A percentile compares a stretch with the other conserved stretches of the same genome.
Evolutionary conservation across 2,888 invertebrate genomes (phyloP).

Genomic region (Acleris holmiana): DNA sequence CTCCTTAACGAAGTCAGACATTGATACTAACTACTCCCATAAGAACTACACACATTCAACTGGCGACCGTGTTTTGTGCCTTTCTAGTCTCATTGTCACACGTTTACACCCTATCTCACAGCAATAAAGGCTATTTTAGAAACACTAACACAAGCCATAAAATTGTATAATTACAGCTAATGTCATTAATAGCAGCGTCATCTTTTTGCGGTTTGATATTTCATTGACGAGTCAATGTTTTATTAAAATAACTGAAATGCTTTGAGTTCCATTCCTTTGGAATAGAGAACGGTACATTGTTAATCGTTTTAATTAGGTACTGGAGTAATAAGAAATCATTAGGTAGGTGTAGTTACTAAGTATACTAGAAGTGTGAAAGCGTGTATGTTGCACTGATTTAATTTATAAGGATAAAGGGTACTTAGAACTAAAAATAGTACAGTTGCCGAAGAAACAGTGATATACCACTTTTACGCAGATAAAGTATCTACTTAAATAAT

Average conservation of each 20-base stretch:
- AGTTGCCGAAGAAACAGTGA: too few species aligned
- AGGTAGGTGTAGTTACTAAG: too few species aligned
- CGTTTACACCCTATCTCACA: background rate
- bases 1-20: slow-evolving; percentile 4
- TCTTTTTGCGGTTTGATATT: slow-evolving; percentile 6
- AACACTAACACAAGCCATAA: background rate
- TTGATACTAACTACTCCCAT: slow-evolving; percentile 1
- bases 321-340: too few species aligned
- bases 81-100: background rate
- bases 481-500: too few species aligned
- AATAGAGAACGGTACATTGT: too few species aligned
- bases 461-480: too few species aligned
- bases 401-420: too few species aligned
- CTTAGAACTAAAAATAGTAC: too few species aligned
- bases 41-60: slow-evolving; percentile 7
- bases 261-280: too few species aligned
- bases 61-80: slow-evolving; percentile 2
- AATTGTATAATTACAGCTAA: slow-evolving; percentile 5
- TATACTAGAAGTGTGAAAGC: too few species aligned
- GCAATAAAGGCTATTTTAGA: slow-evolving; percentile 2
- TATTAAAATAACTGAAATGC: background rate
- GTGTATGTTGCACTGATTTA: too few species aligned
- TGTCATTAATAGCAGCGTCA: slow-evolving; percentile 10
- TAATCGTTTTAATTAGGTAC: too few species aligned
- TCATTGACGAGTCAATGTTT: slow-evolving; percentile 1